Evolutionary conservation across 2,888 invertebrate genomes (phyloP), one percentile per base, ranked within the genome.

Genomic region (Lycophotia porphyrea): DNA sequence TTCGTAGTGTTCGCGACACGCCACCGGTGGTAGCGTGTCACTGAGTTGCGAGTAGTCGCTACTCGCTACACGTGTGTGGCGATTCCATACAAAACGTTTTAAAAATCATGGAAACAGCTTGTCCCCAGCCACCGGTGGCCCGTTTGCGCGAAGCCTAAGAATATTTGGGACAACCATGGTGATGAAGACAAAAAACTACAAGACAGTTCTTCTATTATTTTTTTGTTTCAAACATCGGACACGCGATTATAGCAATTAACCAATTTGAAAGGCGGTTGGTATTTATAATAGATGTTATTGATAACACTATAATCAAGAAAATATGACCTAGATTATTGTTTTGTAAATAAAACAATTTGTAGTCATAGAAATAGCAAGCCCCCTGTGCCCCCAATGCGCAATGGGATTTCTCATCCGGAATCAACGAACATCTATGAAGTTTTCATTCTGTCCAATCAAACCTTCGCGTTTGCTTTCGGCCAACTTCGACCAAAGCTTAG

Each of bases 221-320:
- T 81, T 81, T 71, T 71, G 72, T 81, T 64, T 27, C 49, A 18
- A 71, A 27, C 36, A 85, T 61, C 66, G 34, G 66, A 52, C 72
- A 60, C 36, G 68, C 49, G 27, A 77, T 73, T 73, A 65, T 36
- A 52, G 64, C 85, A 83, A 82, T 82, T 85, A 77, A 67, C 55
- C 63, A 78, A 82, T 83, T 85, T 64, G 13, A 31, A 42, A 61
- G 78, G 36, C 73, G 55, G 78, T 77, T 55, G 18, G 64, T 60
- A 27, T 52, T 49, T 73, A 44, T 63, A 49, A 52, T 64, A 27
- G 18, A 18, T 52, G 47, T 27, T 15, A 24, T 27, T 61, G 44
- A n/a, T 42, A 44, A 34, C 27, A 60, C 9, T 47, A 49, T 78
- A 60, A 71, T 79, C 47, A 5, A 36, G 11, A 44, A 42, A 52